Evolutionary conservation across 2,888 invertebrate genomes (phyloP).

Genomic region (Ochropacha duplaris): DNA sequence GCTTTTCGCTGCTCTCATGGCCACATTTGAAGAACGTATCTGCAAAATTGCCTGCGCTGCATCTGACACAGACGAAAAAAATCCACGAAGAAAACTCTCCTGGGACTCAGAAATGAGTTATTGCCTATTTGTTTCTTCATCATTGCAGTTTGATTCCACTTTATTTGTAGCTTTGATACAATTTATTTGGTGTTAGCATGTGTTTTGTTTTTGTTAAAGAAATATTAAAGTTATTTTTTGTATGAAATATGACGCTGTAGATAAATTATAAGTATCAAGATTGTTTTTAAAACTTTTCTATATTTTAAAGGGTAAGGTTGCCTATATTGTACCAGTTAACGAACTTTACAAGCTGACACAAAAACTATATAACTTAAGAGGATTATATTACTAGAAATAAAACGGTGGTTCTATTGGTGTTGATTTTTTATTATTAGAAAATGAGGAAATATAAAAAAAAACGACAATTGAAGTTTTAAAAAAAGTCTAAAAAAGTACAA

Average conservation of each 20-base stretch:
- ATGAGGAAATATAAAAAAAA: no score
- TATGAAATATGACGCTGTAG: not conserved
- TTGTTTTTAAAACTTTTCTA: no score
- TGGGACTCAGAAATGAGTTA: slow-evolving; percentile 33
- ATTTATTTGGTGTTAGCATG: not conserved
- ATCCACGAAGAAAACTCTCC: slow-evolving; percentile 19
- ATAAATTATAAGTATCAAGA: no score
- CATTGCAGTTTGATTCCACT: slow-evolving; percentile 14
- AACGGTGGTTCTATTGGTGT: no score
- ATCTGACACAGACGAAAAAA: slow-evolving; percentile 45
- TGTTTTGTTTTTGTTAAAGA: not conserved
- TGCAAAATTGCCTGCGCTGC: slow-evolving; percentile 43
- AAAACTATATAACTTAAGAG: no score
- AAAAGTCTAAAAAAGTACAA: no score
- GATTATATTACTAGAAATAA: no score
- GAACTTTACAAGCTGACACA: no score
- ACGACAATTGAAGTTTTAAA: no score
- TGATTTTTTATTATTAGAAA: no score
- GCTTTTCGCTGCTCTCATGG: slow-evolving; percentile 19
- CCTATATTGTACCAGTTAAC: no score
- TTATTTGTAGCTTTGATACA: not conserved
- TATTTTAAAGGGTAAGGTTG: no score
- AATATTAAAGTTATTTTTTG: not conserved
- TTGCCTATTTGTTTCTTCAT: slow-evolving; percentile 17
- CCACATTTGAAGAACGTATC: slow-evolving; percentile 24